Base-by-base conservation (phyloP, 2,888 invertebrate species). In the Lycophotia porphyrea region DNA sequence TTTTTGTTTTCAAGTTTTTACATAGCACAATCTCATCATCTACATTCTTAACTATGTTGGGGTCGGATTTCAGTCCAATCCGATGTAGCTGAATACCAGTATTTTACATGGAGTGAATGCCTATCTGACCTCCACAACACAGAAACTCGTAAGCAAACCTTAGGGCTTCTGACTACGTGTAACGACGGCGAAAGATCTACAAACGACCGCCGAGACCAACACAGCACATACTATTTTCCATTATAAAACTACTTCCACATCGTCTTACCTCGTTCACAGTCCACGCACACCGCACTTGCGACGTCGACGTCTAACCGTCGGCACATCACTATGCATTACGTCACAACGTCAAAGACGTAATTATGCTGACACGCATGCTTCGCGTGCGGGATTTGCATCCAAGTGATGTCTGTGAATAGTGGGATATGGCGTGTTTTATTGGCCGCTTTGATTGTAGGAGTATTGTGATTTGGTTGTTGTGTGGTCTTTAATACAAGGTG, bases 281-380 rank as follows among this genome's bases (percentile, higher is more conserved):
- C 74, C 36, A 24, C 34, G 44, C 61, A 27, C 71, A 39, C 34
- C 2, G 2, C 39, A 63, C 69, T 60, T 31, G 49, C 24, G 44
- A 27, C 13, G 70, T 69, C 49, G 27, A 24, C 58, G 64, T 74
- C 49, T 67, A 70, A 63, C 70, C 49, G 66, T 73, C 66, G 21
- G 71, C 15, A 66, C 76, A 85, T 82, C 76, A 81, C 76, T 60
- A 81, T 82, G 82, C 85, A 85, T 82, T 76, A 61, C 73, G 64
- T 52, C 66, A 36, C 31, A 49, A 60, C 44, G 76, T 72, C 70
- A 73, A 82, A 82, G 82, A 81, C 82, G 72, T 82, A 67, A 82
- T 82, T 76, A 82, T 84, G 72, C 61, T n/a, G 34, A 76, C 70
- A 85, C 58, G 70, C 76, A 81, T 76, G 85, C 76, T 47, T 76